Evolutionary conservation across 1,140 invertebrate species (phyloP).

Genomic region (Ephestia elutella): DNA sequence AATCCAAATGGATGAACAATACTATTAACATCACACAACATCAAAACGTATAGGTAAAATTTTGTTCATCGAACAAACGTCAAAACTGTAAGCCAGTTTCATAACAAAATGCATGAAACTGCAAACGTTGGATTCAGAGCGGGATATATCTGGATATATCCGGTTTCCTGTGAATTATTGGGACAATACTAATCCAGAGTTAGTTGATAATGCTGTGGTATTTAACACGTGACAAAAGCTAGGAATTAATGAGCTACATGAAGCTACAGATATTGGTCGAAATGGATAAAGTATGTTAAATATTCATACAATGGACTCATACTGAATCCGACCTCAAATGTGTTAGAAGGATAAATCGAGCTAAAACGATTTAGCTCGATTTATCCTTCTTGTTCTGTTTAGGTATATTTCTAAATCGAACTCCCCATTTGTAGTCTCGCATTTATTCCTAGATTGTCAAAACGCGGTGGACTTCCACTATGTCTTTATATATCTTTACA

Average conservation of each 20-base stretch:
- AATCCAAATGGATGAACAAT: too few species aligned
- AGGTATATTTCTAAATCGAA: too few species aligned
- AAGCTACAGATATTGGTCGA: not conserved
- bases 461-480: too few species aligned
- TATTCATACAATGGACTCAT: not conserved
- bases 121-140: not conserved
- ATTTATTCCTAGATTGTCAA: too few species aligned
- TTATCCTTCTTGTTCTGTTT: too few species aligned
- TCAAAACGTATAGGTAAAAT: not conserved
- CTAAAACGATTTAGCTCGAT: too few species aligned
- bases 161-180: not conserved
- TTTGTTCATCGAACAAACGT: not conserved
- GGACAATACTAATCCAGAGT: not conserved
- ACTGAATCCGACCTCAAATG: too few species aligned
- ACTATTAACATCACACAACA: too few species aligned
- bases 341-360: too few species aligned
- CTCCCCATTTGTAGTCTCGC: too few species aligned
- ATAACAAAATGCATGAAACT: not conserved
- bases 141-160: not conserved
- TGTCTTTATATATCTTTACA: too few species aligned
- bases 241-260: not conserved
- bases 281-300: not conserved
- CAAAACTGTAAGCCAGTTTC: not conserved
- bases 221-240: conserved; percentile 2
- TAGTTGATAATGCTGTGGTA: not conserved